These are phyloP conservation scores for Psammodynastes pulverulentus DNA, from an alignment of 2,113 vertebrate genomes.

Conservation along the genomic window DNA sequence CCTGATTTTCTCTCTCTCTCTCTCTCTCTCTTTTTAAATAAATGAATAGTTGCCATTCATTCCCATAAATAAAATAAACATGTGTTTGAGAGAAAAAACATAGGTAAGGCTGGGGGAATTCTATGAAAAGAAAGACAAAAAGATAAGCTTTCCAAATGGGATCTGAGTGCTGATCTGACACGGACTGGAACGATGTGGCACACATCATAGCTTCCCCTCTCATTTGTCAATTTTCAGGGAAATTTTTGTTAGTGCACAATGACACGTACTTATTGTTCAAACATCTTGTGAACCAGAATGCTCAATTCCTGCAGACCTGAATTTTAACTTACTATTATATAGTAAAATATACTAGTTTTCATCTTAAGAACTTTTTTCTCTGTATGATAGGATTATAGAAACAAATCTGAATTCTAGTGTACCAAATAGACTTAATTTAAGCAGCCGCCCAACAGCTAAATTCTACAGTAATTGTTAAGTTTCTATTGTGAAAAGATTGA, in stretches of 20 bases:
- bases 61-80: background rate
- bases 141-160: background rate
- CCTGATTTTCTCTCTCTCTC: background rate
- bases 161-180: background rate
- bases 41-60: background rate
- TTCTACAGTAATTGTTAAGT: constrained; percentile 55
- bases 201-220: background rate
- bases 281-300: constrained; percentile 59
- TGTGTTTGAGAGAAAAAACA: background rate
- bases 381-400: constrained; percentile 61
- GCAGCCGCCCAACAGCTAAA: constrained; percentile 64
- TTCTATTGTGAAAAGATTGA: constrained; percentile 65
- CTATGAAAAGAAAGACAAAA: background rate
- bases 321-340: constrained; percentile 64
- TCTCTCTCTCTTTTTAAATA: background rate
- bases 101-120: no score
- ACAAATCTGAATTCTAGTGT: constrained; percentile 58
- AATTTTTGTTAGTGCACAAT: constrained; percentile 29
- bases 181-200: background rate
- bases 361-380: constrained; percentile 58
- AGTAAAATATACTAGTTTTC: constrained; percentile 65
- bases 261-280: constrained; percentile 59
- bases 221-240: background rate
- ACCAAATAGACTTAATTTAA: constrained; percentile 65
- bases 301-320: constrained; percentile 60